phyloP scores from a whole-genome alignment of 35 echinoderm and acorn worm genomes.

The Apostichopus californicus region DNA sequence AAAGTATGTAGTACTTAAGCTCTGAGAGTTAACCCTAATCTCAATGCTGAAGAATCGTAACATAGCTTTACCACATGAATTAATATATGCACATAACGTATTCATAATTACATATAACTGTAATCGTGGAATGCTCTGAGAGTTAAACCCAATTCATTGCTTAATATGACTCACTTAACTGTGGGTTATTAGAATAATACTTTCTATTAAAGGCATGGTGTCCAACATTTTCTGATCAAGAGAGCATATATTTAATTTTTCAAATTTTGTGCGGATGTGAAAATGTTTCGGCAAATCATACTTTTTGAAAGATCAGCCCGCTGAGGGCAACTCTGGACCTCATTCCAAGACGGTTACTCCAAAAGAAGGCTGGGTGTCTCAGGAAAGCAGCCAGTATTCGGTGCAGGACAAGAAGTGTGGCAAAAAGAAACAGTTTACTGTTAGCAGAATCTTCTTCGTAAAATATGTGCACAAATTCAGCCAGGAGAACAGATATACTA shows the following conservation, averaged over 20 bases:
- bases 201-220: background rate
- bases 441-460: background rate
- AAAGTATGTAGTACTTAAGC: too few relatives aligned
- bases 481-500: background rate
- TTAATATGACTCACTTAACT: background rate
- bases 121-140: too few relatives aligned
- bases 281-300: background rate
- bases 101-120: too few relatives aligned
- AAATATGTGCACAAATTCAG: constrained; percentile 21
- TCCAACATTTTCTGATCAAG: background rate
- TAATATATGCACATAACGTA: too few relatives aligned
- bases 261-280: background rate
- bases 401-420: background rate
- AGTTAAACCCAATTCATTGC: too few relatives aligned
- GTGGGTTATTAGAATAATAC: background rate
- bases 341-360: constrained; percentile 19
- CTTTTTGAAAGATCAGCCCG: constrained; percentile 26
- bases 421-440: background rate
- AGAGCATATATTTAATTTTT: background rate
- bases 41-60: too few relatives aligned
- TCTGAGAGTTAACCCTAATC: too few relatives aligned
- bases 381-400: background rate
- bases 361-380: constrained; percentile 4
- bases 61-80: too few relatives aligned
- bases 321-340: constrained; percentile 19